A percentile compares a stretch with the other conserved stretches of the same genome.
phyloP scores from a whole-genome alignment of 2,113 vertebrate genomes.

The Thermophis baileyi region DNA sequence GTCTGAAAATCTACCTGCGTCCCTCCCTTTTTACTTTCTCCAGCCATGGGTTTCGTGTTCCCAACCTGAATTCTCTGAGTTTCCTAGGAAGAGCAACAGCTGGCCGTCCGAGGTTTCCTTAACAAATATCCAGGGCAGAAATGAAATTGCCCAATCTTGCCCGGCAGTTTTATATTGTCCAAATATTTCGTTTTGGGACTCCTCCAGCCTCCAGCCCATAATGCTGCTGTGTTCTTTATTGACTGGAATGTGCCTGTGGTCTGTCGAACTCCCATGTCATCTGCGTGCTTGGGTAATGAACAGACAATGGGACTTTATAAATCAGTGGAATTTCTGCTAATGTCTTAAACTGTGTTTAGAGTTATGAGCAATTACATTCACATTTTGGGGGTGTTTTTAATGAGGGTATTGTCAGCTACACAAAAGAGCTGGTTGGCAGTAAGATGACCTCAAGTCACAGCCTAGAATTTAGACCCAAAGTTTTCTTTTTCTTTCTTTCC shows the following conservation, averaged over 20 bases:
- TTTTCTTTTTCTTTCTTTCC: background rate
- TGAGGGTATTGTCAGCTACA: conserved; percentile 30
- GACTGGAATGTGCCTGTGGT: conserved; percentile 31
- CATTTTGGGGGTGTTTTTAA: conserved; percentile 35
- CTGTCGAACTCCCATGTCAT: conserved; percentile 5
- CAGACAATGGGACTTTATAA: conserved; percentile 25
- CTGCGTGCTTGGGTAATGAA: conserved; percentile 22
- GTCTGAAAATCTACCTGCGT: background rate
- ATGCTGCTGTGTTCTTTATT: conserved; percentile 11
- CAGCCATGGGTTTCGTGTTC: background rate
- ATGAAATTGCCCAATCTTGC: background rate
- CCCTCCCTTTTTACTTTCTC: background rate
- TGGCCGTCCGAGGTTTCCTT: background rate
- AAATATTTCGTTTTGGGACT: background rate
- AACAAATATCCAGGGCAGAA: background rate
- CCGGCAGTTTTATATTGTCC: background rate
- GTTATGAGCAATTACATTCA: conserved; percentile 36
- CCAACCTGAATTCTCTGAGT: background rate
- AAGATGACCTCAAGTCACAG: conserved; percentile 5
- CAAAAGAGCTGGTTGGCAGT: background rate
- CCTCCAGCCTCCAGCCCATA: conserved; percentile 13
- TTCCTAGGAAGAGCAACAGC: background rate
- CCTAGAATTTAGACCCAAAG: conserved; percentile 1
- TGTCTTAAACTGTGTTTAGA: conserved; percentile 24
- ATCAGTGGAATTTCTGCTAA: conserved; percentile 27